Conservation (phyloP, 2,113 vertebrate species). For the Menidia beryllina region DNA sequence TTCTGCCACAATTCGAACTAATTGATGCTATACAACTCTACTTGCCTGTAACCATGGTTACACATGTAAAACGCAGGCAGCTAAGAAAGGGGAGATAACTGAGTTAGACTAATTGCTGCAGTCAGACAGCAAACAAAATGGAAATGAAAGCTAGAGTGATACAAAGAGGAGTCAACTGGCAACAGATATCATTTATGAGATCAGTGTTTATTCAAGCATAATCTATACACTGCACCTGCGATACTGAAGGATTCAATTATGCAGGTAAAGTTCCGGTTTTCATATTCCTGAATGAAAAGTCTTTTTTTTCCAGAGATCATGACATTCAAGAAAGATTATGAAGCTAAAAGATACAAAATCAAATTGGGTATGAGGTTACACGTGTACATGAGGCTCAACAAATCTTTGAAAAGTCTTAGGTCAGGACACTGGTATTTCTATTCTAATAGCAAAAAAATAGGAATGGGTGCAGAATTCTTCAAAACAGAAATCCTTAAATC, state of each 20-base stretch:
- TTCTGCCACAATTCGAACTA: conserved; percentile 8
- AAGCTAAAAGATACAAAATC: background rate
- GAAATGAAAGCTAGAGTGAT: conserved; percentile 26
- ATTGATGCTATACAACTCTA: conserved; percentile 30
- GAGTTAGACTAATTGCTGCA: conserved; percentile 28
- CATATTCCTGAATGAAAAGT: background rate
- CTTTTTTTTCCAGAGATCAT: background rate
- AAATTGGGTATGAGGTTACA: background rate
- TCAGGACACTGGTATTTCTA: background rate
- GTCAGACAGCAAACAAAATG: conserved; percentile 25
- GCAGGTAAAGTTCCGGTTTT: background rate
- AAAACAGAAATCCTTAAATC: background rate
- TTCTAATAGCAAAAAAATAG: background rate
- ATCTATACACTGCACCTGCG: conserved; percentile 12
- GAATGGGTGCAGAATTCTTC: background rate
- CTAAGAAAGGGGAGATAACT: conserved; percentile 15
- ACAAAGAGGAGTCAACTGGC: conserved; percentile 4
- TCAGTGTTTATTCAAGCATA: conserved; percentile 6
- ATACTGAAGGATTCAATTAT: conserved; percentile 3
- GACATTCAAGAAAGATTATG: background rate
- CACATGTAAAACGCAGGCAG: conserved; percentile 7
- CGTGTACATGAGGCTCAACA: background rate
- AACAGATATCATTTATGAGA: conserved; percentile 10
- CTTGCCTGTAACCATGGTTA: conserved; percentile 56
- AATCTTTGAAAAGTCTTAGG: background rate